phyloP scores from a whole-genome alignment of 2,888 invertebrate genomes.

The Thecophora atra region DNA sequence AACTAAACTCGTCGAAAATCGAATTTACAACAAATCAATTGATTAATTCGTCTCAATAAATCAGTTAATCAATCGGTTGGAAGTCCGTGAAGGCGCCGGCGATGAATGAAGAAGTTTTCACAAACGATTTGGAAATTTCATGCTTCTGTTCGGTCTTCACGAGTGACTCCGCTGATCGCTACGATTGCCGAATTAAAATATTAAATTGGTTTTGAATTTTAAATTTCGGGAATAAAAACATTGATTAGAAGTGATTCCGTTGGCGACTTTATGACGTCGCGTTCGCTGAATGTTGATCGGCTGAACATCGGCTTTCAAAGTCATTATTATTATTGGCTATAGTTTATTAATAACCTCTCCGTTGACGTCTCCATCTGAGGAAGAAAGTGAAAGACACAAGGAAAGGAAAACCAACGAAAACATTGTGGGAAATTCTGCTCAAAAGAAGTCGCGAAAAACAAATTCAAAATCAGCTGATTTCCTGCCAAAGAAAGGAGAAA shows the following conservation, averaged over 20 bases:
- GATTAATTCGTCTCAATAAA: too few relatives aligned
- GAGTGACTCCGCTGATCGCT: conserved; percentile 26
- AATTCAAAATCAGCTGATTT: too few relatives aligned
- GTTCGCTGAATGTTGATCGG: neutral
- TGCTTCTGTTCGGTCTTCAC: conserved; percentile 43
- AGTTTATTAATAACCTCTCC: neutral
- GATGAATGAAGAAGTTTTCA: neutral
- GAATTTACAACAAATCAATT: too few relatives aligned
- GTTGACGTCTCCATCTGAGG: neutral
- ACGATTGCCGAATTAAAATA: conserved; percentile 36
- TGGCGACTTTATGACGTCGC: conserved; percentile 9
- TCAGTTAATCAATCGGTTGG: too few relatives aligned
- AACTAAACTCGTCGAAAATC: too few relatives aligned
- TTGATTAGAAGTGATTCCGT: neutral
- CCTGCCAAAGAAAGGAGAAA: neutral
- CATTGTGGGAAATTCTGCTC: too few relatives aligned
- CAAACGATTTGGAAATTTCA: conserved; percentile 24
- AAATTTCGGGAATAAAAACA: conserved; percentile 1
- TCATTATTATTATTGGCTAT: conserved; percentile 24
- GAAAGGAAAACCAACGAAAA: conserved; percentile 8
- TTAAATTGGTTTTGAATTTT: conserved; percentile 32
- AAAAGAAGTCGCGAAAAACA: too few relatives aligned
- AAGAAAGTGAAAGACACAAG: neutral
- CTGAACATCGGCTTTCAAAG: conserved; percentile 12
- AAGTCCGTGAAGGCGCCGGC: neutral